Evolutionary conservation across 2,797 vertebrate species (phyloP).

Genomic region (Phataginus tetradactyla): DNA sequence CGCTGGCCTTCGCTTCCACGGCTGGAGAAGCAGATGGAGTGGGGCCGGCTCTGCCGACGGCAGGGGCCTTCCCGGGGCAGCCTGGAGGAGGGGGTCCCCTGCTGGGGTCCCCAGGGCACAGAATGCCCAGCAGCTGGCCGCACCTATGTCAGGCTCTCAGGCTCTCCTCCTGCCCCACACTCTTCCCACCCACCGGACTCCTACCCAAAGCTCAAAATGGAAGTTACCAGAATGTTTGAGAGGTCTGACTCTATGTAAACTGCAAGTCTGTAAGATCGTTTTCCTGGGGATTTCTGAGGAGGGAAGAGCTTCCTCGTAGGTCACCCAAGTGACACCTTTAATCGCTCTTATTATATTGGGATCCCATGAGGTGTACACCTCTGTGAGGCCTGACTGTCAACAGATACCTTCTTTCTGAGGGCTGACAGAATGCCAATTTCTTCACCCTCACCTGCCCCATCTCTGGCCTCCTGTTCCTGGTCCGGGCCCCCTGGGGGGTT

Average conservation of each 20-base stretch:
- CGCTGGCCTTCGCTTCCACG: not conserved
- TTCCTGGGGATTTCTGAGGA: conserved; percentile 23
- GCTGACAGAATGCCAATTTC: not conserved
- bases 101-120: not conserved
- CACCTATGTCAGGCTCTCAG: too few relatives aligned
- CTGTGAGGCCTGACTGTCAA: not conserved
- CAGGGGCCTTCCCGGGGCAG: not conserved
- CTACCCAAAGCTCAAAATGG: not conserved
- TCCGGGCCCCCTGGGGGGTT: not conserved
- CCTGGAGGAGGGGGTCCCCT: not conserved
- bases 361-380: not conserved
- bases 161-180: too few relatives aligned
- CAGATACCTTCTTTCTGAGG: not conserved
- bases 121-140: too few relatives aligned
- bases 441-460: not conserved
- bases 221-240: not conserved
- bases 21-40: not conserved
- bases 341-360: not conserved
- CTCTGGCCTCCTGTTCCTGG: not conserved
- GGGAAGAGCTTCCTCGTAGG: not conserved
- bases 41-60: not conserved
- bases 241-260: not conserved
- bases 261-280: not conserved
- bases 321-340: not conserved
- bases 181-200: not conserved